These are phyloP conservation scores for Botrylloides violaceus DNA, from an alignment of 23 tunicate genomes.

Conservation along the genomic window DNA sequence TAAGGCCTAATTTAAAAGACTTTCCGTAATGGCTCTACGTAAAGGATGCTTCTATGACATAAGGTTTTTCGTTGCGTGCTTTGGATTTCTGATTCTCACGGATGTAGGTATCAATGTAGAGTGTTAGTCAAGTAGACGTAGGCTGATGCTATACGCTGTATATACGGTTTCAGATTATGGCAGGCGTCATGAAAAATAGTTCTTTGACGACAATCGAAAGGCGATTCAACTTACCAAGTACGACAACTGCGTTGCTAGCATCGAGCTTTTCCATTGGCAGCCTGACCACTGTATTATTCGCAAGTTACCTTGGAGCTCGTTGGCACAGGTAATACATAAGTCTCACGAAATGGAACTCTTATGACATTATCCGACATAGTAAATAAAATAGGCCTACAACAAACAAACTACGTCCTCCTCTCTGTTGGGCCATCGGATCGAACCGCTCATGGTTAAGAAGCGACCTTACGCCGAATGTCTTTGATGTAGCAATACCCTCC, in stretches of 20 bases:
- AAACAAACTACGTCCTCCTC: too few species aligned
- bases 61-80: background rate
- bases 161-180: constrained; percentile 15
- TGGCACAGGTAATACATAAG: constrained; percentile 46
- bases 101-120: constrained; percentile 4
- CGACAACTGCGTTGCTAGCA: constrained; percentile 48
- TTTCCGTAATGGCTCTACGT: background rate
- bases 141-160: too few species aligned
- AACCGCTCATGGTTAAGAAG: too few species aligned
- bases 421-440: too few species aligned
- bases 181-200: constrained; percentile 29
- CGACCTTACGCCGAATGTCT: too few species aligned
- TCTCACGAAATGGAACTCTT: too few species aligned
- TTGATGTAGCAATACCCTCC: too few species aligned
- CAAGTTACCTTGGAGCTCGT: constrained; percentile 67
- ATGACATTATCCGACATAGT: too few species aligned
- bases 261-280: constrained; percentile 65
- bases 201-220: constrained; percentile 55
- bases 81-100: constrained; percentile 1
- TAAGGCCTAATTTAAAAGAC: too few species aligned
- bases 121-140: background rate
- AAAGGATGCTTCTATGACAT: constrained; percentile 20
- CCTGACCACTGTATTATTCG: constrained; percentile 38
- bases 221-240: constrained; percentile 52
- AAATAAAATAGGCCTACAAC: too few species aligned